Conservation (phyloP, 2,797 vertebrate genomes). For the Sphaeramia orbicularis region DNA sequence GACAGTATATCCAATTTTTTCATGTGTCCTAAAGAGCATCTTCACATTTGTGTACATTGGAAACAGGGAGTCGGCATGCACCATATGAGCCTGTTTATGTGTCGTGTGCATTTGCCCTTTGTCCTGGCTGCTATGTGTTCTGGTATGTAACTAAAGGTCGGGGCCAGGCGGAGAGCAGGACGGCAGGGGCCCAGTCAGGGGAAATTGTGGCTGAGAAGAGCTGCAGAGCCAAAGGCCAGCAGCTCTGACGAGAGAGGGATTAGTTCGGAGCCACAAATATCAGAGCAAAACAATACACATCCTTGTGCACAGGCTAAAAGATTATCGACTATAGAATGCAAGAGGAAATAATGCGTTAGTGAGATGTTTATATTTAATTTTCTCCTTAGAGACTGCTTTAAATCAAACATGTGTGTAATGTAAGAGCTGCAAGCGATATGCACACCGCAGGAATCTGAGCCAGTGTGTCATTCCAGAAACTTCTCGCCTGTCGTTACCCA, state of each 20-base stretch:
- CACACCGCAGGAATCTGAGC: conserved; percentile 43
- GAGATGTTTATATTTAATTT: conserved; percentile 24
- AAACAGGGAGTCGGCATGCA: conserved; percentile 26
- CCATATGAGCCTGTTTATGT: conserved; percentile 49
- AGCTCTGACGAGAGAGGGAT: conserved; percentile 54
- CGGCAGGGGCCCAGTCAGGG: conserved; percentile 75
- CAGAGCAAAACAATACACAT: conserved; percentile 45
- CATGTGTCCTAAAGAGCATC: conserved; percentile 19
- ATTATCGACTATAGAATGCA: conserved; percentile 26
- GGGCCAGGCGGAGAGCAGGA: conserved; percentile 73
- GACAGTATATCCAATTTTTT: conserved; percentile 12
- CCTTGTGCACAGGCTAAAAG: conserved; percentile 26
- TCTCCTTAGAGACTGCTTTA: conserved; percentile 6
- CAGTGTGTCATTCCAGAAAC: conserved; percentile 61
- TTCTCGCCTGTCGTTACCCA: conserved; percentile 53
- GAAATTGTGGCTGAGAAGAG: conserved; percentile 64
- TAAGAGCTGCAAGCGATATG: conserved; percentile 34
- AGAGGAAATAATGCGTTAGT: conserved; percentile 45
- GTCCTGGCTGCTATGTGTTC: conserved; percentile 84
- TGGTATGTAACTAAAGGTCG: conserved; percentile 87
- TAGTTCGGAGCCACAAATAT: conserved; percentile 34
- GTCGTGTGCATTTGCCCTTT: conserved; percentile 79
- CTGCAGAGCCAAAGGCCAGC: conserved; percentile 67
- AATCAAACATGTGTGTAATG: conserved; percentile 28
- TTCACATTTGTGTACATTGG: conserved; percentile 32